Conservation (phyloP, 2,797 vertebrate species). For the Glossophaga mutica region DNA sequence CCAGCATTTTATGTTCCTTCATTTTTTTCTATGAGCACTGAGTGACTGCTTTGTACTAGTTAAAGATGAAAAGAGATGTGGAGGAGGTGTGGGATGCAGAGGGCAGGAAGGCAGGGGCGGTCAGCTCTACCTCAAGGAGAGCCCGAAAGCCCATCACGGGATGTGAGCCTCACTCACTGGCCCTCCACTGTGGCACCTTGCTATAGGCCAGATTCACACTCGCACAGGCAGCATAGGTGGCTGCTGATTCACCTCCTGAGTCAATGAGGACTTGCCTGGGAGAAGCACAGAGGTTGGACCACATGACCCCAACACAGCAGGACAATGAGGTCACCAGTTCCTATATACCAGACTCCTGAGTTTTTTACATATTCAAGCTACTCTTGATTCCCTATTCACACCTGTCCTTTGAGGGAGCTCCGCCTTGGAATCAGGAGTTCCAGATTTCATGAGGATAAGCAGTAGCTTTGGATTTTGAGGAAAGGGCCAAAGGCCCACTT, state of each 20-base stretch:
- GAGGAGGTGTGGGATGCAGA: not conserved
- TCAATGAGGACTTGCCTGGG: not conserved
- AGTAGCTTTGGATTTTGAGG: not conserved
- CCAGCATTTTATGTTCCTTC: not conserved
- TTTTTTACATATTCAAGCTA: not conserved
- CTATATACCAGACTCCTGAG: not conserved
- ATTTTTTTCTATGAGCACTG: not conserved
- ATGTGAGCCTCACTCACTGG: not conserved
- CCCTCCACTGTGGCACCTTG: not conserved
- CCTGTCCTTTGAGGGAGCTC: not conserved
- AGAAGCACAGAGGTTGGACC: not conserved
- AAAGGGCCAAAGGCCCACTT: not conserved
- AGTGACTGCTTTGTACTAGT: not conserved
- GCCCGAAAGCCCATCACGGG: fast-evolving
- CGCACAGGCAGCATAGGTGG: too few relatives aligned
- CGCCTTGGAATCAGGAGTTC: not conserved
- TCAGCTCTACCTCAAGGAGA: not conserved
- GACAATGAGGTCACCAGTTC: not conserved
- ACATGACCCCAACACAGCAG: not conserved
- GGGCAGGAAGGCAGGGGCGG: fast-evolving
- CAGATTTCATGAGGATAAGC: not conserved
- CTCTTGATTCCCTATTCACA: not conserved
- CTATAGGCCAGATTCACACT: not conserved
- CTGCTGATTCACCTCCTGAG: not conserved
- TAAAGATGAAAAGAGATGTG: not conserved